Conservation (phyloP, 35 echinoderm and acorn worm genomes). For the Antedon bifida region DNA sequence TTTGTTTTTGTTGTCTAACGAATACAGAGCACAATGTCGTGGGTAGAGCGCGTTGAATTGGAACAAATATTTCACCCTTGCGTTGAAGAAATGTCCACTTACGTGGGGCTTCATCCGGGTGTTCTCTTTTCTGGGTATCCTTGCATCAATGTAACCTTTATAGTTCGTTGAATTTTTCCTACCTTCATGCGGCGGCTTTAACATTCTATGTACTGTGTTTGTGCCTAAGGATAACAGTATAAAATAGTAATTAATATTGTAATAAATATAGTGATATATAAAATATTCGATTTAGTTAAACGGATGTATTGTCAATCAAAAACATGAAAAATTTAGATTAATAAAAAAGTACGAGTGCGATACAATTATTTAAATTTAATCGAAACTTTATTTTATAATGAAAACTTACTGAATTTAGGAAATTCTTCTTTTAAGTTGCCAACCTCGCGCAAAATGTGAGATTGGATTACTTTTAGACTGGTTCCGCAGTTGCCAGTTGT, state of each 20-base stretch:
- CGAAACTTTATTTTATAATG: too few species aligned
- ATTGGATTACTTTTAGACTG: conserved; percentile 31
- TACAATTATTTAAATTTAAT: too few species aligned
- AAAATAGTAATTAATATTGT: not conserved
- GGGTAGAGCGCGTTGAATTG: conserved; percentile 14
- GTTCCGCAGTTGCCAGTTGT: conserved; percentile 36
- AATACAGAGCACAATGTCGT: not conserved
- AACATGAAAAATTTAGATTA: too few species aligned
- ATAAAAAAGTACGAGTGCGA: too few species aligned
- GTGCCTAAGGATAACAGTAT: not conserved
- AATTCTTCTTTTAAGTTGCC: conserved; percentile 8
- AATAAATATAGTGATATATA: too few species aligned
- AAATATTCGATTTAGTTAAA: too few species aligned
- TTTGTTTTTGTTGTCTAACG: conserved; percentile 48
- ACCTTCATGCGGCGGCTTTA: conserved; percentile 19
- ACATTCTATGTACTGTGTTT: not conserved
- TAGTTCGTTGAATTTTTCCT: conserved; percentile 6
- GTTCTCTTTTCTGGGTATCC: conserved; percentile 17
- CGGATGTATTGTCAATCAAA: too few species aligned
- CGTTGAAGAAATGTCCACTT: conserved; percentile 40
- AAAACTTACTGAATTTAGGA: conserved; percentile 18
- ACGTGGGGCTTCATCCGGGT: not conserved
- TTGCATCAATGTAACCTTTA: conserved; percentile 33
- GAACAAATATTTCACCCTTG: conserved; percentile 18
- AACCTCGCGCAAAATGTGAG: conserved; percentile 17